Percentiles rank a stretch among this genome's conserved stretches.
Evolutionary conservation across 1,140 invertebrate genomes (phyloP).

Genomic region (Conopomorpha cramerella): DNA sequence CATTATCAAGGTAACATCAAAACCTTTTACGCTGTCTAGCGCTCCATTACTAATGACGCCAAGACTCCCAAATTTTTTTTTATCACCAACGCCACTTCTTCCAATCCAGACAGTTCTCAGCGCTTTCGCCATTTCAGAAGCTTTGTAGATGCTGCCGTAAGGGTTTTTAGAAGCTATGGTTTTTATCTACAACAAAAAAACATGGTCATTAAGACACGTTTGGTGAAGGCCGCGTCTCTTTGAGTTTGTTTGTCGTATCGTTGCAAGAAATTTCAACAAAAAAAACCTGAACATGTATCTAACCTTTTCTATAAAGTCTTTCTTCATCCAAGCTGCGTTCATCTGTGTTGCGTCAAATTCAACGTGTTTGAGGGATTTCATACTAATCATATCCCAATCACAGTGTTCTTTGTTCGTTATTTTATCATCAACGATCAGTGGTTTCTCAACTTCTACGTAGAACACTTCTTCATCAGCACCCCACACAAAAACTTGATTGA

Average conservation of each 20-base stretch:
- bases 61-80: too few relatives aligned
- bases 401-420: conserved; percentile 9
- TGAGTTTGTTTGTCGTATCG: too few relatives aligned
- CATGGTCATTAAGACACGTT: too few relatives aligned
- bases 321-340: conserved; percentile 36
- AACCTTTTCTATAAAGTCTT: conserved; percentile 42
- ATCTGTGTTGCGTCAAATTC: conserved; percentile 29
- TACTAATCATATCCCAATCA: conserved; percentile 17
- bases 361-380: conserved; percentile 16
- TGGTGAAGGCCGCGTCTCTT: too few relatives aligned
- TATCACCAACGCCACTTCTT: too few relatives aligned
- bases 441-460: conserved; percentile 33
- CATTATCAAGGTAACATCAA: too few relatives aligned
- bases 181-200: not conserved
- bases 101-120: too few relatives aligned
- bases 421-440: conserved; percentile 20
- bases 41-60: conserved; percentile 45
- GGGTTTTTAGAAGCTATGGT: conserved; percentile 19
- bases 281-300: too few relatives aligned
- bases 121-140: conserved; percentile 24
- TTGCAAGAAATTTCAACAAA: too few relatives aligned
- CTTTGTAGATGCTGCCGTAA: conserved; percentile 36
- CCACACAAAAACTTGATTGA: conserved; percentile 31
- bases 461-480: conserved; percentile 35
- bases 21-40: conserved; percentile 38